Percentiles rank a stretch among this genome's conserved stretches.
Evolutionary conservation across 2,113 vertebrate genomes (phyloP).

Genomic region (Synchiropus splendidus): DNA sequence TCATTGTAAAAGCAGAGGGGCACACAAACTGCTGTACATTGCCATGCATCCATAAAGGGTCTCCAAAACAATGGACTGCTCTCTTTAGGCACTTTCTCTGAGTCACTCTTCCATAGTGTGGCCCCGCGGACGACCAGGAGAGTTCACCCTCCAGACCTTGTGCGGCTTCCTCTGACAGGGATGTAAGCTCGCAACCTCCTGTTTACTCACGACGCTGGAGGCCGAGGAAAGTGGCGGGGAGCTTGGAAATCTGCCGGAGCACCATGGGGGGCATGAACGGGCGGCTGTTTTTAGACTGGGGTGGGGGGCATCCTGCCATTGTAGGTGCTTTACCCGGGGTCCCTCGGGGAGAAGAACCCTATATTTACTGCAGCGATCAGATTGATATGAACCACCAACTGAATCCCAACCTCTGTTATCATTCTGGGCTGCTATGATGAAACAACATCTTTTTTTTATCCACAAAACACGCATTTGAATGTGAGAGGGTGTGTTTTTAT

Average conservation of each 20-base stretch:
- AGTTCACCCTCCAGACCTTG: conserved; percentile 34
- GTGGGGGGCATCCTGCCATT: conserved; percentile 42
- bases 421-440: too few species aligned
- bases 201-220: conserved; percentile 34
- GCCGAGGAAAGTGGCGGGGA: conserved; percentile 37
- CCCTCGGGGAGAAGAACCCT: too few species aligned
- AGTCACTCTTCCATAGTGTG: conserved; percentile 10
- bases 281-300: conserved; percentile 26
- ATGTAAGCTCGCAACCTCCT: conserved; percentile 38
- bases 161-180: conserved; percentile 39
- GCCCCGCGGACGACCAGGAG: conserved; percentile 27
- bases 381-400: too few species aligned
- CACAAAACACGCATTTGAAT: too few species aligned
- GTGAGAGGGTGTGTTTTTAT: too few species aligned
- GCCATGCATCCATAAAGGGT: conserved; percentile 32
- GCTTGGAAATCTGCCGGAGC: conserved; percentile 9
- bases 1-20: background rate
- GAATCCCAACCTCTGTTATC: too few species aligned
- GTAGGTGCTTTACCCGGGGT: conserved; percentile 20
- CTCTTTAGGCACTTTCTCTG: conserved; percentile 16
- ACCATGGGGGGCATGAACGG: conserved; percentile 8
- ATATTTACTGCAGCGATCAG: too few species aligned
- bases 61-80: conserved; percentile 22
- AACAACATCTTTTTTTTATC: too few species aligned
- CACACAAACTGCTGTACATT: background rate